Percentiles rank a stretch among this genome's conserved stretches.
Evolutionary conservation across 2,797 vertebrate species (phyloP).

Genomic region (Basileuterus tristriatus): DNA sequence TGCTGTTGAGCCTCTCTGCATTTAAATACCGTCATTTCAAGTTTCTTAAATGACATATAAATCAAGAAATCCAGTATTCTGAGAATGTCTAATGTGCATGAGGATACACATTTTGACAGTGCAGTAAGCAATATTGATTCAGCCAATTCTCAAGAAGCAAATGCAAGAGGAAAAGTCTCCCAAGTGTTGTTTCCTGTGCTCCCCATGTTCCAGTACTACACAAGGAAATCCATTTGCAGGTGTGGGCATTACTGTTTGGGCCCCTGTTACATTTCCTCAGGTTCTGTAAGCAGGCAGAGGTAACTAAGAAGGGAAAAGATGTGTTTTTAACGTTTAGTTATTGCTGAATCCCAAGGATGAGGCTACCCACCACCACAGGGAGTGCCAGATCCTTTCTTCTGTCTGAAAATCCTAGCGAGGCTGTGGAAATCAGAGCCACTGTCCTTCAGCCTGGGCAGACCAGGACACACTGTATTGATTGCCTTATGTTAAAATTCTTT

Average conservation of each 20-base stretch:
- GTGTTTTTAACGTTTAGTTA: not conserved
- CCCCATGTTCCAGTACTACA: not conserved
- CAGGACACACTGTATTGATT: too few relatives aligned
- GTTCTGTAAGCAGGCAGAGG: not conserved
- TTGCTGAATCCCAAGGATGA: not conserved
- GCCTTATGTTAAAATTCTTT: not conserved
- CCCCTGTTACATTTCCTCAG: not conserved
- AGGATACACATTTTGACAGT: not conserved
- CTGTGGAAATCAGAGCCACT: not conserved
- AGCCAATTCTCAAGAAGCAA: not conserved
- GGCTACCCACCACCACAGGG: not conserved
- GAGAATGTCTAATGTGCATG: not conserved
- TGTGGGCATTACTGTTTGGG: not conserved
- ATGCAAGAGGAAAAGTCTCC: not conserved
- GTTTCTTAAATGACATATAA: not conserved
- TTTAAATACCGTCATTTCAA: slow-evolving; percentile 8
- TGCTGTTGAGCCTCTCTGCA: not conserved
- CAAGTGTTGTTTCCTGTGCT: not conserved
- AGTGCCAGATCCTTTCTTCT: not conserved
- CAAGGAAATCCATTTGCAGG: not conserved
- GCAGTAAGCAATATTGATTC: slow-evolving; percentile 11
- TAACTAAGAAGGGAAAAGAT: not conserved
- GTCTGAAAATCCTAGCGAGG: not conserved
- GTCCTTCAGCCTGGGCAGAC: not conserved
- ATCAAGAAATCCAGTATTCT: not conserved